These are phyloP conservation scores for Megathymus violae DNA, from an alignment of 1,140 invertebrate species.

Conservation along the genomic window DNA sequence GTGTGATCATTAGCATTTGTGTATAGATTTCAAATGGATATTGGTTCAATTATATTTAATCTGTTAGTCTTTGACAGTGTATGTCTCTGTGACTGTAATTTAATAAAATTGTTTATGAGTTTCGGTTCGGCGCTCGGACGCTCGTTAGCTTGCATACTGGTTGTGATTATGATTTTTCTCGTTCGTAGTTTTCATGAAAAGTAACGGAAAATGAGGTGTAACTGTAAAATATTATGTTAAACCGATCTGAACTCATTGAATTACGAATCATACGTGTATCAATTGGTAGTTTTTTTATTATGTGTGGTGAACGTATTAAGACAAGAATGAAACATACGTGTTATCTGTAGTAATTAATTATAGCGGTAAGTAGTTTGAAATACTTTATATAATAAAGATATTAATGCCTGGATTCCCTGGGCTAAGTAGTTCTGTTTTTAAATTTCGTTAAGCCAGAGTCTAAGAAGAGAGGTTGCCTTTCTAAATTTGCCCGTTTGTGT, in stretches of 20 bases:
- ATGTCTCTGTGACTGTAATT: no score
- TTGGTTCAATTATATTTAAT: no score
- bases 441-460: background rate
- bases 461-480: constrained; percentile 44
- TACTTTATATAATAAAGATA: background rate
- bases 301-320: constrained; percentile 73
- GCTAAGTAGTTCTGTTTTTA: constrained; percentile 1
- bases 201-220: constrained; percentile 76
- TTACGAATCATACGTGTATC: constrained; percentile 43
- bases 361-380: constrained; percentile 63
- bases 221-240: constrained; percentile 62
- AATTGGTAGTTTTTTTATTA: constrained; percentile 60
- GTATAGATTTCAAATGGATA: no score
- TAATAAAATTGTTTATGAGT: constrained; percentile 10
- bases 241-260: constrained; percentile 42
- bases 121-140: constrained; percentile 43
- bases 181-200: constrained; percentile 77
- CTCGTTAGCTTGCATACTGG: constrained; percentile 57
- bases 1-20: no score
- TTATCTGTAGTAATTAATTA: constrained; percentile 65
- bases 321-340: constrained; percentile 79
- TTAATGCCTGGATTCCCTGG: background rate
- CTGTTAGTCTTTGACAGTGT: no score
- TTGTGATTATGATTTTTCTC: constrained; percentile 58
- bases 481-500: constrained; percentile 52